Percentiles rank a stretch among this genome's conserved stretches.
Conservation (phyloP, 2,797 vertebrate species). For the Glossophaga mutica region DNA sequence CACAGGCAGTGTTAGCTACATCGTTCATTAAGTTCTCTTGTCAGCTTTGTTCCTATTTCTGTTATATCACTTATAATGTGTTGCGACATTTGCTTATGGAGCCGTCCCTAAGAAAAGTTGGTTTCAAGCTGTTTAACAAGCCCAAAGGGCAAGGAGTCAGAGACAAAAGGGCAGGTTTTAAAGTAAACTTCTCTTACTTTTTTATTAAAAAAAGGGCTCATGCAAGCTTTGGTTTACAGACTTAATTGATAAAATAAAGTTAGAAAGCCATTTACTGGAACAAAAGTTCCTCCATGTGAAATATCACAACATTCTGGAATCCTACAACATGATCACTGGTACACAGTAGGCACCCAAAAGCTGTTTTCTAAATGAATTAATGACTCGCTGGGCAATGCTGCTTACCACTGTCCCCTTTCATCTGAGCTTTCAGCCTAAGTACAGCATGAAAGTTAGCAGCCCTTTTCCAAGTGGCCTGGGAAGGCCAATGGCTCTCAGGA, state of each 20-base stretch:
- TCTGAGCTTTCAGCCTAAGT: background rate
- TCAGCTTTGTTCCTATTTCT: background rate
- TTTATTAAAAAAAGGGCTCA: background rate
- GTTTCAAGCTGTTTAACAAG: background rate
- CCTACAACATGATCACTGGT: background rate
- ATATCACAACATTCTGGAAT: background rate
- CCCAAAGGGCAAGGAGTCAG: background rate
- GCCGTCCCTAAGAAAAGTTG: background rate
- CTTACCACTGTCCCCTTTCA: background rate
- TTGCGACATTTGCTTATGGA: background rate
- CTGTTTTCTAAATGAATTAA: background rate
- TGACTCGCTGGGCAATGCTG: background rate
- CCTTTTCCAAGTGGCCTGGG: slow-evolving; percentile 1
- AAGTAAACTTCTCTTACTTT: background rate
- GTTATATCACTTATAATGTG: background rate
- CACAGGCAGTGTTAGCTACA: background rate
- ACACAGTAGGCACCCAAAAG: background rate
- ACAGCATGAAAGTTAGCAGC: background rate
- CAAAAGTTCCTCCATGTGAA: background rate
- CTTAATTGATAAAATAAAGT: background rate
- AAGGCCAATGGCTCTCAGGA: slow-evolving; percentile 6
- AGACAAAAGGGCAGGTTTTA: background rate
- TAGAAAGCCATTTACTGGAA: background rate
- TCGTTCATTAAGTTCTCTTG: background rate
- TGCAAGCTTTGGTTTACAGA: background rate